Conservation (phyloP, 2,888 invertebrate genomes). For the Eupithecia pulchellata region DNA sequence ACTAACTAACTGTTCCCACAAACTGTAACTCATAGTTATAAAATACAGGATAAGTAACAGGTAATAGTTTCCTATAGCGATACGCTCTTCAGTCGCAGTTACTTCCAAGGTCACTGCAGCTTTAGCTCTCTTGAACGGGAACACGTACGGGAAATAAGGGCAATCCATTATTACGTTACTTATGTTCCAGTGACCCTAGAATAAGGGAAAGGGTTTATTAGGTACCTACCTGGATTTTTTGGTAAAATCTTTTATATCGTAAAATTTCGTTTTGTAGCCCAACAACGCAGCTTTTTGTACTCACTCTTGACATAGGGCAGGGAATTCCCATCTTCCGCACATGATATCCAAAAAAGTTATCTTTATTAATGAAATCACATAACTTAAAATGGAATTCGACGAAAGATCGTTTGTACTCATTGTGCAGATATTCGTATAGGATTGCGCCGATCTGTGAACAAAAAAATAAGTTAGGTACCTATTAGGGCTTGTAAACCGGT, state of each 20-base stretch:
- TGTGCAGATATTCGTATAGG: constrained; percentile 52
- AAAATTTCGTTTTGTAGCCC: too few species aligned
- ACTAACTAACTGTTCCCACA: neutral
- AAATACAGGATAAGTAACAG: neutral
- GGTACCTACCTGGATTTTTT: too few species aligned
- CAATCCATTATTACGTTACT: neutral
- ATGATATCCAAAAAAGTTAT: constrained; percentile 37
- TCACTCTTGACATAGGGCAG: neutral
- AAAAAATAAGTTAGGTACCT: too few species aligned
- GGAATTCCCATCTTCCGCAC: neutral
- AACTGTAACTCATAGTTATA: neutral
- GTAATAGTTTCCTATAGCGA: neutral
- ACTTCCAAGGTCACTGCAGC: neutral
- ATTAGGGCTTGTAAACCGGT: too few species aligned
- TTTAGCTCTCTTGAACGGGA: constrained; percentile 10
- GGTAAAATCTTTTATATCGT: too few species aligned
- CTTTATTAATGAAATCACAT: constrained; percentile 53
- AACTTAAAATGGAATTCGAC: constrained; percentile 50
- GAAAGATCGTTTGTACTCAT: constrained; percentile 53
- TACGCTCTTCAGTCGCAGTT: neutral
- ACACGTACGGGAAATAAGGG: neutral
- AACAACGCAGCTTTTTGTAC: too few species aligned
- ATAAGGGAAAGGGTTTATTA: neutral
- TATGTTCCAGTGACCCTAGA: neutral
- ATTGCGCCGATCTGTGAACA: constrained; percentile 42